These are phyloP conservation scores for Hedya salicella DNA, from an alignment of 2,888 invertebrate genomes.

Conservation along the genomic window DNA sequence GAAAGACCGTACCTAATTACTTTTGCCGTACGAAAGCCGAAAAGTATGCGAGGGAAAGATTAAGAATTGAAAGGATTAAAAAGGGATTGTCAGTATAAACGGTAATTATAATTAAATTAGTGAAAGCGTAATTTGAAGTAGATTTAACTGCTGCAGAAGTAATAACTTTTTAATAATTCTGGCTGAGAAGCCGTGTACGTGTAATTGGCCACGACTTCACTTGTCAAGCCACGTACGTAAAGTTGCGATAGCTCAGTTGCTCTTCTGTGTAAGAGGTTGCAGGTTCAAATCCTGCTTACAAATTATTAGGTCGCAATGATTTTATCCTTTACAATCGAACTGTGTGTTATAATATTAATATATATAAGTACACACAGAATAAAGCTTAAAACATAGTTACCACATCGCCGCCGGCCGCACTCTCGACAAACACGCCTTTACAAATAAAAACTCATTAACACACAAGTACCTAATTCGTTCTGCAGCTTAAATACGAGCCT, in stretches of 20 bases:
- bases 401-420: background rate
- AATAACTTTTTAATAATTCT: too few species aligned
- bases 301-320: too few species aligned
- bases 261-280: too few species aligned
- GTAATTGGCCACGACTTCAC: too few species aligned
- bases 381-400: slow-evolving; percentile 16
- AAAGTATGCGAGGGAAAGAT: slow-evolving; percentile 50
- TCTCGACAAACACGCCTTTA: slow-evolving; percentile 37
- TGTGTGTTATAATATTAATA: too few species aligned
- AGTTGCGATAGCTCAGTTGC: too few species aligned
- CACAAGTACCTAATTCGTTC: slow-evolving; percentile 39
- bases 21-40: slow-evolving; percentile 45
- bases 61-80: slow-evolving; percentile 59
- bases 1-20: slow-evolving; percentile 40
- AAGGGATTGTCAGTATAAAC: slow-evolving; percentile 51
- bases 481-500: slow-evolving; percentile 35
- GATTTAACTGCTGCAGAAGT: slow-evolving; percentile 30
- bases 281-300: too few species aligned
- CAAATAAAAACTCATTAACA: slow-evolving; percentile 44
- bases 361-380: background rate
- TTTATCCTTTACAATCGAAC: too few species aligned
- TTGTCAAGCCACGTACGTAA: too few species aligned
- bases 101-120: slow-evolving; percentile 58
- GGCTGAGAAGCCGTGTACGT: too few species aligned
- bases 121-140: slow-evolving; percentile 57